phyloP scores from a whole-genome alignment of 1,140 invertebrate genomes.

The Agrypnia vestita region DNA sequence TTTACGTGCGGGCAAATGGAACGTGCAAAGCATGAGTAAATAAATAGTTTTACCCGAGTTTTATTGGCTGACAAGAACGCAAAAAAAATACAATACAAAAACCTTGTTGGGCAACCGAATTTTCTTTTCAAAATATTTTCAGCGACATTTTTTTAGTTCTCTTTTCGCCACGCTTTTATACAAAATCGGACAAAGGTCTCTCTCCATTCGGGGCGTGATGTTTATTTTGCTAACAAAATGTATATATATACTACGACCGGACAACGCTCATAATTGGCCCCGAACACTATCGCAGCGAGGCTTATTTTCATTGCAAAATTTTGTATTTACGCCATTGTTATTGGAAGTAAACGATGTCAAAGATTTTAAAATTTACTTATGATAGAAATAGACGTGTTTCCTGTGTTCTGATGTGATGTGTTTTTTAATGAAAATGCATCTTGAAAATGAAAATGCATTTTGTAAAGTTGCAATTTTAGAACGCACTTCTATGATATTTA shows the following conservation, averaged over 20 bases:
- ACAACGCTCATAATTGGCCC: background rate
- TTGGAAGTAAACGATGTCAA: background rate
- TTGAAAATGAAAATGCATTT: too few species aligned
- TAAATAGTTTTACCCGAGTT: too few species aligned
- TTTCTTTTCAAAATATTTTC: background rate
- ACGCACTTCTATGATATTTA: too few species aligned
- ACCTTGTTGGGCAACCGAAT: background rate
- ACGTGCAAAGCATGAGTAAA: too few species aligned
- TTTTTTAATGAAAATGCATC: too few species aligned
- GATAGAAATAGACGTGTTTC: too few species aligned
- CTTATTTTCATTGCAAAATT: slow-evolving; percentile 16
- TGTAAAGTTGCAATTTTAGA: too few species aligned
- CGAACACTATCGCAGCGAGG: background rate
- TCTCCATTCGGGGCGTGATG: slow-evolving; percentile 4
- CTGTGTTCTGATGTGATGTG: too few species aligned
- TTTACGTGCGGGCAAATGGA: too few species aligned
- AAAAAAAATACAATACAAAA: background rate
- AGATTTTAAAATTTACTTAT: too few species aligned
- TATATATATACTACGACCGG: slow-evolving; percentile 14
- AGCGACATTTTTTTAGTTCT: background rate
- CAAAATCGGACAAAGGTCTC: slow-evolving; percentile 32
- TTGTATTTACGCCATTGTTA: slow-evolving; percentile 24
- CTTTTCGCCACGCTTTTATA: slow-evolving; percentile 5
- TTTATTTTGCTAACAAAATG: slow-evolving; percentile 34
- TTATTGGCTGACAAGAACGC: too few species aligned